Percentiles rank a stretch among this genome's conserved stretches.
Evolutionary conservation across 2,888 invertebrate genomes (phyloP).

Genomic region (Linnaemya vulpina): DNA sequence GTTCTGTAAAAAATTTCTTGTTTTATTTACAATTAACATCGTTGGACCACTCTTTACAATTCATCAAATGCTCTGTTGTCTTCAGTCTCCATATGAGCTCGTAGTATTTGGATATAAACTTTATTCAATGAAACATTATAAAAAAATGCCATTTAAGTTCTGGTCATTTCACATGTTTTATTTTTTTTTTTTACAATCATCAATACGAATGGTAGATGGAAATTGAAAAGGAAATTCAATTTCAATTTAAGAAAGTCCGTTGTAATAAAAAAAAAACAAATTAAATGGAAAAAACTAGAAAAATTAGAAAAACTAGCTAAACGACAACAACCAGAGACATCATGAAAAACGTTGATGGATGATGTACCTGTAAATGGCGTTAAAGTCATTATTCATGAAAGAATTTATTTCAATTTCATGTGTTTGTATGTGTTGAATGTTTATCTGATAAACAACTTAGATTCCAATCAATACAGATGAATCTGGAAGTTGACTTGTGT

Average conservation of each 20-base stretch:
- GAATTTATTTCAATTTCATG: slow-evolving; percentile 17
- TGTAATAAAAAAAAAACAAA: not conserved
- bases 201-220: no score
- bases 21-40: no score
- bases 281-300: not conserved
- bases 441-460: not conserved
- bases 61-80: no score
- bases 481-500: not conserved
- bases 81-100: no score
- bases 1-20: no score
- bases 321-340: not conserved
- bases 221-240: not conserved
- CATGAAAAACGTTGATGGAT: slow-evolving; percentile 48
- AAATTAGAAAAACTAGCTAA: not conserved
- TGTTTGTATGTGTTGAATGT: not conserved
- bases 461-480: slow-evolving; percentile 2
- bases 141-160: no score
- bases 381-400: slow-evolving; percentile 65
- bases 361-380: slow-evolving; percentile 69
- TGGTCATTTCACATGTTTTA: no score
- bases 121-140: no score
- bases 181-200: no score
- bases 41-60: no score
- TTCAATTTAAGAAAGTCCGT: not conserved
- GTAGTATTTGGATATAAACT: no score